These are phyloP conservation scores for Hycleus phaleratus DNA, from an alignment of 1,140 invertebrate species.

Conservation along the genomic window DNA sequence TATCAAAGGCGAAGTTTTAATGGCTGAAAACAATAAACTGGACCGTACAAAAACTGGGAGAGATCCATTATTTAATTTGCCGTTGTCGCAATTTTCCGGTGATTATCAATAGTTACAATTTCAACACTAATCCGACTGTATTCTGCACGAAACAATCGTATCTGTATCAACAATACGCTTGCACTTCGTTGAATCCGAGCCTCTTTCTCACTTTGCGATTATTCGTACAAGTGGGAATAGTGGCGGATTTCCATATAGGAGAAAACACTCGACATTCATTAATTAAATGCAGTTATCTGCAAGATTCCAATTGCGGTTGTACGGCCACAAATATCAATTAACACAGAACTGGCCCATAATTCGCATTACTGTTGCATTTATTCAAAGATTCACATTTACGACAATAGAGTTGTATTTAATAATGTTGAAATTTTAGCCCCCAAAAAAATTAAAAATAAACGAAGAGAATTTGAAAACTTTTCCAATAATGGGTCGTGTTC, in stretches of 20 bases:
- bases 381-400: constrained; percentile 10
- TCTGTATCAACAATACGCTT: constrained; percentile 6
- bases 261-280: constrained; percentile 33
- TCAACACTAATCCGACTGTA: constrained; percentile 2
- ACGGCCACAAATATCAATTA: constrained; percentile 43
- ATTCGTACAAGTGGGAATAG: not conserved
- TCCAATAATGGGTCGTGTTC: too few relatives aligned
- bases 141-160: constrained; percentile 4
- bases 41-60: too few relatives aligned
- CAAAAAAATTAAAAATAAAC: too few relatives aligned
- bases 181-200: constrained; percentile 4
- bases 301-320: constrained; percentile 40
- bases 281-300: constrained; percentile 42
- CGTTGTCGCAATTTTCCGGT: too few relatives aligned
- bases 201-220: too few relatives aligned
- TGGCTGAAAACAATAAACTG: too few relatives aligned
- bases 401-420: not conserved
- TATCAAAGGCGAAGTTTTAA: not conserved
- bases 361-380: constrained; percentile 34
- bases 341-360: constrained; percentile 32
- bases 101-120: not conserved
- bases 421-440: too few relatives aligned
- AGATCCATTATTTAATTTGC: too few relatives aligned
- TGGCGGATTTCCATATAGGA: constrained; percentile 2
- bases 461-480: too few relatives aligned